These are phyloP conservation scores for Nasonia vitripennis DNA, from an alignment of 1,140 invertebrate genomes.

Conservation along the genomic window DNA sequence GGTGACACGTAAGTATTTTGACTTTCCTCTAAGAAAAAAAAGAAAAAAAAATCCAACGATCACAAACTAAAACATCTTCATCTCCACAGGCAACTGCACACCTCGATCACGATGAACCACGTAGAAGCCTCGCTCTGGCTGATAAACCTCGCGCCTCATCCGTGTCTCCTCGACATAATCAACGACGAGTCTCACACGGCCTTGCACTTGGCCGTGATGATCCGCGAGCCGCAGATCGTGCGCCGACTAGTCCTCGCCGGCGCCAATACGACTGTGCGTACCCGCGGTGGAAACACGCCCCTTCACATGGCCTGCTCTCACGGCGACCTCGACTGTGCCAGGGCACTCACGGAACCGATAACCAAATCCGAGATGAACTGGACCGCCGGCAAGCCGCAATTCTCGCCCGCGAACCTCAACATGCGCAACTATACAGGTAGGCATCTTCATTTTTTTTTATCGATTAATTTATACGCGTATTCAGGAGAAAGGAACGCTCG, in stretches of 20 bases:
- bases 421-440: constrained; percentile 35
- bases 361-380: constrained; percentile 69
- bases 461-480: too few species aligned
- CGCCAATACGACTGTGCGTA: constrained; percentile 76
- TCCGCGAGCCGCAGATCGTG: constrained; percentile 78
- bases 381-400: constrained; percentile 59
- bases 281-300: constrained; percentile 80
- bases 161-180: constrained; percentile 80
- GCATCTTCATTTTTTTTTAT: neutral
- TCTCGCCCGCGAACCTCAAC: neutral
- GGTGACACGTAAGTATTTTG: constrained; percentile 82
- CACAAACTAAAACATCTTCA: neutral
- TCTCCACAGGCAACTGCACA: constrained; percentile 81
- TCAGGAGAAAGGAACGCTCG: neutral
- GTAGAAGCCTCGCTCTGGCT: constrained; percentile 80
- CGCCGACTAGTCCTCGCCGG: constrained; percentile 82
- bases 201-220: constrained; percentile 83
- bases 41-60: too few species aligned
- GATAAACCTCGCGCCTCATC: constrained; percentile 81
- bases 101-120: constrained; percentile 84
- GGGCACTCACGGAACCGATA: constrained; percentile 78
- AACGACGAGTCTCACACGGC: constrained; percentile 82
- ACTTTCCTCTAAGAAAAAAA: too few species aligned
- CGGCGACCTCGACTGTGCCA: constrained; percentile 78
- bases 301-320: constrained; percentile 75